Base-by-base conservation (phyloP, 2,113 vertebrate genomes). In the Rattus rattus region DNA sequence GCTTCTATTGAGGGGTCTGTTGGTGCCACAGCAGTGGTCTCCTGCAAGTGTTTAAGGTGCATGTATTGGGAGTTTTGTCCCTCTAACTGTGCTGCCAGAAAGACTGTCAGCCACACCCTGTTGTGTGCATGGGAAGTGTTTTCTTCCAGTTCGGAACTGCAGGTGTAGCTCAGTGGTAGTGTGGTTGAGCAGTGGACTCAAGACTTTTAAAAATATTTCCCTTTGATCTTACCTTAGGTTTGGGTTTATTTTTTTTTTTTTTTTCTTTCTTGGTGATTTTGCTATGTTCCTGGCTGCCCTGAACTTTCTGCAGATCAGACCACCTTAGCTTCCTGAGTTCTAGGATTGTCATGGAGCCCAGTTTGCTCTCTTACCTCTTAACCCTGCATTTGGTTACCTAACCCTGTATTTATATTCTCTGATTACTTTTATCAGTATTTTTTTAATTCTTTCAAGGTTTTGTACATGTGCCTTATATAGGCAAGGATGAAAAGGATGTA, bases 321-420 rank as follows among this genome's bases (percentile, higher is more conserved):
- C 28, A 12, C 43, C 30, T 87, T 33, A 52, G 19, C 43, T 69
- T 87, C 47, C 47, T 22, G 43, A 47, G 39, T 43, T 3, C 22
- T 30, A 28, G 59, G 59, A 43, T 30, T 30, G 24, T 56, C 77
- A 81, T 19, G 10, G 22, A 39, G 36, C 11, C 33, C 56, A 36
- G 36, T 83, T 14, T 83, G 79, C 20, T 39, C 79, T 81, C 63
- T 91, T 36, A 61, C 52, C 75, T 90, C 96, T 95, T 80, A 93
- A 77, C n/a, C 52, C 80, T 67, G 26, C 5, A 16, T 11, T 91
- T 77, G 36, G 19, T n/a, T n/a, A n/a, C n/a, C n/a, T n/a, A n/a
- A n/a, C n/a, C n/a, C n/a, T n/a, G n/a, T n/a, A n/a, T n/a, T n/a
- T n/a, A n/a, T 80, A 95, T 95, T 90, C 47, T 84, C 69, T 54